phyloP scores from a whole-genome alignment of 2,888 invertebrate species.

The Mesorhabditis sp. region DNA sequence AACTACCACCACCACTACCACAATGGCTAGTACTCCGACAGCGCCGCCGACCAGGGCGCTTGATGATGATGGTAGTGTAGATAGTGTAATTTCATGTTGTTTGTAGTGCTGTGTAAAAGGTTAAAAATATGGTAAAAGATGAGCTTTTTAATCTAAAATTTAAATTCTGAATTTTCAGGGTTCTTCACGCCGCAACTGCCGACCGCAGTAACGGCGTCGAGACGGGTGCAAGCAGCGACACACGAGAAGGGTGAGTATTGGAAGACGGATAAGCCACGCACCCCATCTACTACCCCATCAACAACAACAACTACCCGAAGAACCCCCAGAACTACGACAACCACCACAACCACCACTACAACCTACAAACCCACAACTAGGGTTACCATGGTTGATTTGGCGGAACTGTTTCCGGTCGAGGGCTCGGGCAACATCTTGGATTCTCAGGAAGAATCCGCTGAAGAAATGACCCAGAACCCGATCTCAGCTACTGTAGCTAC shows the following conservation, averaged over 20 bases:
- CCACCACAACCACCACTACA: slow-evolving; percentile 13
- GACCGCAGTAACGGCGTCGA: slow-evolving; percentile 15
- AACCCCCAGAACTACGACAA: slow-evolving; percentile 17
- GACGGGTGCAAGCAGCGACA: slow-evolving; percentile 9
- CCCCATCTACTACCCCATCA: slow-evolving; percentile 18
- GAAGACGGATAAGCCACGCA: slow-evolving; percentile 4
- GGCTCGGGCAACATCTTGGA: background rate
- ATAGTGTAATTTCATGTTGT: no score
- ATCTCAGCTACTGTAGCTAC: background rate
- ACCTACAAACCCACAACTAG: slow-evolving; percentile 11
- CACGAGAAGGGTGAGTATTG: slow-evolving; percentile 14
- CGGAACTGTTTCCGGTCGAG: background rate
- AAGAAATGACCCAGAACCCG: slow-evolving; percentile 7
- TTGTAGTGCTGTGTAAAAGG: background rate
- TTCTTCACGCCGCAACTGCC: slow-evolving; percentile 56
- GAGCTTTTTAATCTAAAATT: slow-evolving; percentile 4
- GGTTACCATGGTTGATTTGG: slow-evolving; percentile 7
- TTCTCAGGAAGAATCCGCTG: background rate
- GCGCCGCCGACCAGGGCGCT: background rate
- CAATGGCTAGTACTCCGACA: background rate
- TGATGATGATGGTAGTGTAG: background rate
- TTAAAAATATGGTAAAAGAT: slow-evolving; percentile 12
- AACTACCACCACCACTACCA: background rate
- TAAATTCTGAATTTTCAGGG: slow-evolving; percentile 32
- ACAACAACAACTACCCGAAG: slow-evolving; percentile 22